Base-by-base conservation (phyloP, 2,113 vertebrate species). In the Serinus canaria region DNA sequence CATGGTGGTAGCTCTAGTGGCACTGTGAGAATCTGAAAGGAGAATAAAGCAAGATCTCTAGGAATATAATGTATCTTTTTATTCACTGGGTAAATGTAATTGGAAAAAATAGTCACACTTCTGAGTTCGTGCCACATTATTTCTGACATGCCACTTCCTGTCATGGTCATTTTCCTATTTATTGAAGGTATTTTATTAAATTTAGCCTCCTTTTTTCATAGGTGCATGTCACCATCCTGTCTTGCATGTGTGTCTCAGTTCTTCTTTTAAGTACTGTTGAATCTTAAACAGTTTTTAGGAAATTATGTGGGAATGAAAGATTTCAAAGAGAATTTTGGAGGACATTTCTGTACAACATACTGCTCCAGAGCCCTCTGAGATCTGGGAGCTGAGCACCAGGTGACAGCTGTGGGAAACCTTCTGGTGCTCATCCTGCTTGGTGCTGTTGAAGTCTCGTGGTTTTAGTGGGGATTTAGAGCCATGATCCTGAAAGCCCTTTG, bases 301-400 rank as follows among this genome's bases (percentile, higher is more conserved):
- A 47, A 27, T 46, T 46, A 23, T 0, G 2, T 76, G 24, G 30
- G 23, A 72, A 75, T 66, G 14, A 80, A 56, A 83, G 33, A 46
- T 69, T 60, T 49, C 41, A 44, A 20, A 35, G 67, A 72, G 39
- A 68, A 50, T 23, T 73, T 77, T 35, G n/a, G 24, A 9, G 33
- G 35, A 30, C 3, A 0, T 66, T 75, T 4, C 46, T 50, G 16
- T 5, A 1, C 0, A 1, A 10, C 18, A 2, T 39, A 6, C 5
- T 60, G 35, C 24, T 18, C 25, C 35, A 59, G 31, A 90, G 41
- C 58, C 30, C 18, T 79, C 18, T 68, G 49, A 55, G 27, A 25
- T 76, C 30, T 64, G 63, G 15, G 50, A 37, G 62, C n/a, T 60
- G 50, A 77, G 60, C 37, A 27, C 20, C 11, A 30, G 59, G 44